Evolutionary conservation across 1,140 invertebrate species (phyloP).

Genomic region (Drosophila albomicans): DNA sequence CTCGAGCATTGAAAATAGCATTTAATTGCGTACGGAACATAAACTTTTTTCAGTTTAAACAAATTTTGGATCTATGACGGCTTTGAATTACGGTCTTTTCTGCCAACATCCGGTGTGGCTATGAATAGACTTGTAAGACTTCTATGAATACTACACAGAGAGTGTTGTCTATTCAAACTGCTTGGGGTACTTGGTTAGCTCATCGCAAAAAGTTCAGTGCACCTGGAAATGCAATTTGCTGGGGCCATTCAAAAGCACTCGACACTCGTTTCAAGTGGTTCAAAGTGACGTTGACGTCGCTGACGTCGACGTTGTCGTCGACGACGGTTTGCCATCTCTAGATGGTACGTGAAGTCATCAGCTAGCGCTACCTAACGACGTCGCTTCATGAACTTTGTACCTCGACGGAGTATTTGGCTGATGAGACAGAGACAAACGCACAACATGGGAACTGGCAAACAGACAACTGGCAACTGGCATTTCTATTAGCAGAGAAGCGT

Average conservation of each 20-base stretch:
- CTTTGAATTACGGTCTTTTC: constrained; percentile 30
- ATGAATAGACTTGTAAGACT: constrained; percentile 7
- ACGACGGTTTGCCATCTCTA: neutral
- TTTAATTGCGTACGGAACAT: constrained; percentile 55
- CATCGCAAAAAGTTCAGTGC: constrained; percentile 61
- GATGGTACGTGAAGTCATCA: constrained; percentile 29
- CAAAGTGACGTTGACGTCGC: constrained; percentile 39
- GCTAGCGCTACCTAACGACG: neutral
- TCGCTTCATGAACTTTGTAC: constrained; percentile 38
- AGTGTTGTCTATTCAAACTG: constrained; percentile 3
- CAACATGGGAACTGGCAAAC: constrained; percentile 13
- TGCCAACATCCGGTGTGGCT: constrained; percentile 44
- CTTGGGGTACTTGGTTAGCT: constrained; percentile 15
- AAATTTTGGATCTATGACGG: constrained; percentile 29
- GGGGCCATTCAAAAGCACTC: constrained; percentile 35
- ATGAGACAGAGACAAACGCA: constrained; percentile 11
- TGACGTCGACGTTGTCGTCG: neutral
- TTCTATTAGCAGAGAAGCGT: constrained; percentile 35
- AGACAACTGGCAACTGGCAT: constrained; percentile 39
- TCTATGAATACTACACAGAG: neutral
- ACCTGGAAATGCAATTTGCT: constrained; percentile 64
- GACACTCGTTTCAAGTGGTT: constrained; percentile 44
- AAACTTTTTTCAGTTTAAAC: constrained; percentile 55
- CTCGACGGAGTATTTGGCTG: neutral
- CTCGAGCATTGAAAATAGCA: constrained; percentile 47